Base-by-base conservation (phyloP, 92 coral and sea anemone species). In the Zoanthus sansibaricus region DNA sequence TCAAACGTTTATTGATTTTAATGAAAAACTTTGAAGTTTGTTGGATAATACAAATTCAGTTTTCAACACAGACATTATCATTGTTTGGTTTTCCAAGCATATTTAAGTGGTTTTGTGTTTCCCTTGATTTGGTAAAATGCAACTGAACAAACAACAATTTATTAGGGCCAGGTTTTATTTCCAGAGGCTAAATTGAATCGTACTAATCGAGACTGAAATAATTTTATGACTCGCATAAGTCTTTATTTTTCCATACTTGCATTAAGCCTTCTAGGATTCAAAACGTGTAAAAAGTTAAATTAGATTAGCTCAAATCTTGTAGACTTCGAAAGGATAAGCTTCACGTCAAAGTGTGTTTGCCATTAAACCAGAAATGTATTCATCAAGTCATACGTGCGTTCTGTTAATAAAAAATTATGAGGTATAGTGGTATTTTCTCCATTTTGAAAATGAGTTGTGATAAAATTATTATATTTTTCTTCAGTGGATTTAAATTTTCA, bases 251-350 rank as follows among this genome's bases (percentile, higher is more conserved):
- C 49, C 47, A 58, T 49, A n/a, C 42, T 15, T 13, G 33, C 73
- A 66, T 58, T 17, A 62, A 46, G 44, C 42, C 72, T 42, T n/a
- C 74, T 21, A 5, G 73, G 44, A 61, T 45, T 21, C 48, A 76
- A 25, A 54, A 64, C 42, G 30, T 67, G 85, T 64, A 64, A 15
- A 80, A 80, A 80, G 62, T 80, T 69, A 80, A 80, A 80, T 80
- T 80, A 80, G 85, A 80, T 80, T 80, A 80, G 31, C 59, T 51
- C 71, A 52, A 55, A 80, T 80, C 49, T 52, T 14, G 82, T 58
- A 58, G 66, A 58, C 66, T 58, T 11, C 66, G 5, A 58, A 58
- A 14, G 66, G 66, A 58, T 58, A 58, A 58, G 66, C 66, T 58
- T 11, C 66, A 58, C n/a, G n/a, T 58, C n/a, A 58, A 58, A 58